Evolutionary conservation across 2,797 vertebrate genomes (phyloP).

Genomic region (Columba guinea): DNA sequence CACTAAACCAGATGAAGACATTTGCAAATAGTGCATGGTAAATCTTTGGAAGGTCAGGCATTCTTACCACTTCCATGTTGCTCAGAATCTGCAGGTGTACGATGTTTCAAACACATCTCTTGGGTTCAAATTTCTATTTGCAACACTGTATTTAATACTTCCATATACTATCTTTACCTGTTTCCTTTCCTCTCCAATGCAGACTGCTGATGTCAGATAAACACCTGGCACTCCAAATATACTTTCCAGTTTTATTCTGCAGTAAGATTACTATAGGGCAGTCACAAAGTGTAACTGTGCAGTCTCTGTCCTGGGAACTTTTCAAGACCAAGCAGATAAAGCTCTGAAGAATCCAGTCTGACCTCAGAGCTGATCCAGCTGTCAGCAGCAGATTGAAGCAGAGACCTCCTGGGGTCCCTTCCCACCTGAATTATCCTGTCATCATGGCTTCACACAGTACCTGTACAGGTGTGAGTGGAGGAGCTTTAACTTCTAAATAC

Average conservation of each 20-base stretch:
- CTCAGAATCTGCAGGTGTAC: not conserved
- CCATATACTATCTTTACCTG: not conserved
- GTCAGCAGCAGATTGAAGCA: not conserved
- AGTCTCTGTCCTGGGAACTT: not conserved
- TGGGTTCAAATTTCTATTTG: not conserved
- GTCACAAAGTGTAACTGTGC: rapidly evolving
- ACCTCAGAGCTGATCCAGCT: not conserved
- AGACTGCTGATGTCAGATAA: not conserved
- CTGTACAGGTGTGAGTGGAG: no score
- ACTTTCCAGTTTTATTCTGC: not conserved
- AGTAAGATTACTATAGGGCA: rapidly evolving
- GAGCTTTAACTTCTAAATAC: not conserved
- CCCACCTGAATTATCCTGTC: not conserved
- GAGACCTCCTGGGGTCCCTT: not conserved
- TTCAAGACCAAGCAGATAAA: not conserved
- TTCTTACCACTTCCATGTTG: not conserved
- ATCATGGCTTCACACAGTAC: not conserved
- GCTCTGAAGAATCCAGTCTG: not conserved
- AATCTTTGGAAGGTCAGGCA: not conserved
- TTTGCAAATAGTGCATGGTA: not conserved
- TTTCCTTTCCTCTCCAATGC: not conserved
- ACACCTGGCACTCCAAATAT: not conserved
- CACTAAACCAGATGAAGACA: constrained; percentile 17
- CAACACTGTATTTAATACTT: not conserved
- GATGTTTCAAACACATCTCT: not conserved